Percentiles rank a stretch among this genome's conserved stretches.
phyloP scores from a whole-genome alignment of 2,797 vertebrate genomes.

The Naso thynnoides region DNA sequence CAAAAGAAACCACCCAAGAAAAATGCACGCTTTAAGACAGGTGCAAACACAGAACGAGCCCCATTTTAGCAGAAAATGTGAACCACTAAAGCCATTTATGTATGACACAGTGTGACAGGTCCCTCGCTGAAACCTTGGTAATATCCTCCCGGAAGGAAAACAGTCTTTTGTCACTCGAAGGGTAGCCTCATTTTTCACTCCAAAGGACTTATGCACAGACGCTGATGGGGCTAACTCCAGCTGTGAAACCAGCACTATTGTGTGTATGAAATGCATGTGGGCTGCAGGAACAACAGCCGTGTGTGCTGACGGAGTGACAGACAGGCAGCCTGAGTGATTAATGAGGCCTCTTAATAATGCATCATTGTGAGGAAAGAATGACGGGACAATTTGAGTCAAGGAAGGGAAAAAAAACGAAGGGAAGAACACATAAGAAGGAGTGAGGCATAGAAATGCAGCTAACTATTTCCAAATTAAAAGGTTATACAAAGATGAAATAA shows the following conservation, averaged over 20 bases:
- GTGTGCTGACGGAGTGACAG: constrained; percentile 61
- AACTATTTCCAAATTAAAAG: constrained; percentile 32
- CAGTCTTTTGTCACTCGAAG: constrained; percentile 58
- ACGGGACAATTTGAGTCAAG: constrained; percentile 43
- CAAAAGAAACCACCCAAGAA: constrained; percentile 40
- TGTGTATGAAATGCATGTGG: constrained; percentile 18
- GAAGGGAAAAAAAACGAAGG: constrained; percentile 17
- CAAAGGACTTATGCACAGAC: constrained; percentile 51
- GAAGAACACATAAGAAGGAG: constrained; percentile 7
- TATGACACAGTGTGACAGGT: constrained; percentile 56
- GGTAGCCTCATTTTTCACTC: constrained; percentile 60
- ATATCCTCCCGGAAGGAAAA: constrained; percentile 57
- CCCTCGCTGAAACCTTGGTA: constrained; percentile 54
- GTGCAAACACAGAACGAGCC: constrained; percentile 33
- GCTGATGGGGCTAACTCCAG: constrained; percentile 49
- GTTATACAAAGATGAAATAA: constrained; percentile 39
- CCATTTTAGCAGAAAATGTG: constrained; percentile 48
- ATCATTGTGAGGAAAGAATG: constrained; percentile 46
- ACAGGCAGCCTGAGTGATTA: constrained; percentile 63
- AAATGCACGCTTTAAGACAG: constrained; percentile 35
- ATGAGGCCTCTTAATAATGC: constrained; percentile 69
- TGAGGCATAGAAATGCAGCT: constrained; percentile 23
- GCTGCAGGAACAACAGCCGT: constrained; percentile 47
- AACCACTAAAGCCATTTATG: constrained; percentile 61
- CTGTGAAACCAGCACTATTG: constrained; percentile 52